These are phyloP conservation scores for Acomys russatus DNA, from an alignment of 2,797 vertebrate species.

Conservation along the genomic window DNA sequence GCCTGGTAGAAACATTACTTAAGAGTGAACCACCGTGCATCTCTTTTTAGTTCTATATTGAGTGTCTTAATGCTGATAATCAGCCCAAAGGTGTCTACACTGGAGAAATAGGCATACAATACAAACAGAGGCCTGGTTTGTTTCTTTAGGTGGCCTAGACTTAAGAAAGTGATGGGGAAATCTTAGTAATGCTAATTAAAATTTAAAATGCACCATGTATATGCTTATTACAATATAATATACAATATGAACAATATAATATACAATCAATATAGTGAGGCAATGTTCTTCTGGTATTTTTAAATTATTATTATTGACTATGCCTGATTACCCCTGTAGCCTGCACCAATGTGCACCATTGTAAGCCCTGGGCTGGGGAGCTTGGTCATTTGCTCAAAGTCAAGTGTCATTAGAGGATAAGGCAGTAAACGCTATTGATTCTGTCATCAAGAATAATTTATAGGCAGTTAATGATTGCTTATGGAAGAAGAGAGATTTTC, in stretches of 20 bases:
- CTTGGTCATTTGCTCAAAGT: not conserved
- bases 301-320: constrained; percentile 33
- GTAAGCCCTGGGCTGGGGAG: not conserved
- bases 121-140: not conserved
- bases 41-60: not conserved
- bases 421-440: not conserved
- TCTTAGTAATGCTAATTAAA: not conserved
- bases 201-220: not conserved
- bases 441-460: not conserved
- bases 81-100: not conserved
- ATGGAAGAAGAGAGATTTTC: not conserved
- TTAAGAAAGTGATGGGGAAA: constrained; percentile 13
- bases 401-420: not conserved
- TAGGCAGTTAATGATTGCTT: not conserved
- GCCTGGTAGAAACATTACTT: not conserved
- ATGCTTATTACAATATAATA: not conserved
- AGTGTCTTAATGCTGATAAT: not conserved
- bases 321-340: not conserved
- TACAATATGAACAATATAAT: too few species aligned
- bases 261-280: not conserved
- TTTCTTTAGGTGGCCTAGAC: not conserved
- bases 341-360: not conserved
- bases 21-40: fast-evolving
- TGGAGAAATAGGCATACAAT: not conserved
- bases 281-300: not conserved